These are phyloP conservation scores for Orientallactaga sibirica DNA, from an alignment of 2,797 vertebrate species.

Conservation along the genomic window DNA sequence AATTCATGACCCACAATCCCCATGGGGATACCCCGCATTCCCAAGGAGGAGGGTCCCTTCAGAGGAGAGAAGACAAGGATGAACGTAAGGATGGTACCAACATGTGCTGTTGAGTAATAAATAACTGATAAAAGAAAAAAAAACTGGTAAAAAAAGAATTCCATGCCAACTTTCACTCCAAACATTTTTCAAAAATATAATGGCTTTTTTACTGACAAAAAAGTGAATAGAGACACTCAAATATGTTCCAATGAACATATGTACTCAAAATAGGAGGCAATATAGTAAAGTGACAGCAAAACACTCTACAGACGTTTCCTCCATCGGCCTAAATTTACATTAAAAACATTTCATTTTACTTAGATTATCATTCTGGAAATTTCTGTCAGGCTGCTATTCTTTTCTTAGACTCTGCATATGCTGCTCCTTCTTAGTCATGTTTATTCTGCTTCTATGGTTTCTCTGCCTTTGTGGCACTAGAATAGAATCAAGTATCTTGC, in stretches of 20 bases:
- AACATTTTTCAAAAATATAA: too few relatives aligned
- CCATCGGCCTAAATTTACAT: not conserved
- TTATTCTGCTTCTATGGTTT: not conserved
- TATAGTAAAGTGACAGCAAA: not conserved
- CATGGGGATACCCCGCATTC: too few relatives aligned
- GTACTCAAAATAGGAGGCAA: not conserved
- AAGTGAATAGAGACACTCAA: not conserved
- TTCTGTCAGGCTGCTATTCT: not conserved
- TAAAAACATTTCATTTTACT: not conserved
- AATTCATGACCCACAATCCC: too few relatives aligned
- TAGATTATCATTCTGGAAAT: slow-evolving; percentile 2
- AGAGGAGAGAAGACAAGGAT: too few relatives aligned
- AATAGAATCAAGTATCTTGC: not conserved
- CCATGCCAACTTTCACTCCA: too few relatives aligned
- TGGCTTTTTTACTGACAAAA: not conserved
- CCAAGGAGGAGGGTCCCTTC: too few relatives aligned
- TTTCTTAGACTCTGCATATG: not conserved
- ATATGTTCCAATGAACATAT: not conserved
- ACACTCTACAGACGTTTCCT: not conserved
- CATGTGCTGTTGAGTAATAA: too few relatives aligned
- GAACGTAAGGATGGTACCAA: too few relatives aligned
- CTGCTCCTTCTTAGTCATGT: not conserved
- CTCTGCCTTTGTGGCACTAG: not conserved
- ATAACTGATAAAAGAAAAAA: too few relatives aligned
- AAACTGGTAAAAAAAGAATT: too few relatives aligned